Percentiles rank a stretch among this genome's conserved stretches.
Evolutionary conservation across 2,888 invertebrate genomes (phyloP).

Genomic region (Patella ulyssiponensis): DNA sequence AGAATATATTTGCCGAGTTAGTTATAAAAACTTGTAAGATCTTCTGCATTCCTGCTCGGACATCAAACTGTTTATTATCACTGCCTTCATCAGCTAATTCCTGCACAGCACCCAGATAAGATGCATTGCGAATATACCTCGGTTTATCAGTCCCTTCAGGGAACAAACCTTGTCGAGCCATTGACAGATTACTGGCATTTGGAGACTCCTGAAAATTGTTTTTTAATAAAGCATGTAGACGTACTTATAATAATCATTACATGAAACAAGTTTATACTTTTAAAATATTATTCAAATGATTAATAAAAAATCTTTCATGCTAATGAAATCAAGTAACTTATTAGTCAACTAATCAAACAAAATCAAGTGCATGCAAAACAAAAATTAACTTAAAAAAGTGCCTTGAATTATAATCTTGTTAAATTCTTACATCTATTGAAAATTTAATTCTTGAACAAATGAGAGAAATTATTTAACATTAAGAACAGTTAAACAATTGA

Average conservation of each 20-base stretch:
- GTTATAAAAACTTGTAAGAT: constrained; percentile 88
- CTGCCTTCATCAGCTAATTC: constrained; percentile 59
- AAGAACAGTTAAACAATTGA: too few relatives aligned
- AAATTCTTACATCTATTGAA: too few relatives aligned
- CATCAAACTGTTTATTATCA: constrained; percentile 48
- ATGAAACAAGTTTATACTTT: not conserved
- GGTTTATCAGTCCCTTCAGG: constrained; percentile 36
- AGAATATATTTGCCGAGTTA: constrained; percentile 94
- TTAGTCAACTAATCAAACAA: too few relatives aligned
- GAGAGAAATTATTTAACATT: too few relatives aligned
- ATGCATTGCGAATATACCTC: constrained; percentile 55
- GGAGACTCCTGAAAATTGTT: constrained; percentile 53
- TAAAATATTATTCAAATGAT: not conserved
- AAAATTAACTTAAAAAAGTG: too few relatives aligned
- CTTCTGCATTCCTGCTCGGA: constrained; percentile 77
- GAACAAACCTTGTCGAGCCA: constrained; percentile 35
- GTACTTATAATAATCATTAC: not conserved
- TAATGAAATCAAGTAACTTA: too few relatives aligned
- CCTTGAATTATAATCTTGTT: too few relatives aligned
- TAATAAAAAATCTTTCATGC: not conserved
- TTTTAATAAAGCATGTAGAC: not conserved
- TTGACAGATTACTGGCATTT: constrained; percentile 41
- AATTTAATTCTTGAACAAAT: too few relatives aligned
- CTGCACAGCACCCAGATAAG: constrained; percentile 63
- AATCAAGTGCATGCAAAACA: too few relatives aligned